Conservation (phyloP, 2,797 vertebrate species). For the Sebastes nivosus region DNA sequence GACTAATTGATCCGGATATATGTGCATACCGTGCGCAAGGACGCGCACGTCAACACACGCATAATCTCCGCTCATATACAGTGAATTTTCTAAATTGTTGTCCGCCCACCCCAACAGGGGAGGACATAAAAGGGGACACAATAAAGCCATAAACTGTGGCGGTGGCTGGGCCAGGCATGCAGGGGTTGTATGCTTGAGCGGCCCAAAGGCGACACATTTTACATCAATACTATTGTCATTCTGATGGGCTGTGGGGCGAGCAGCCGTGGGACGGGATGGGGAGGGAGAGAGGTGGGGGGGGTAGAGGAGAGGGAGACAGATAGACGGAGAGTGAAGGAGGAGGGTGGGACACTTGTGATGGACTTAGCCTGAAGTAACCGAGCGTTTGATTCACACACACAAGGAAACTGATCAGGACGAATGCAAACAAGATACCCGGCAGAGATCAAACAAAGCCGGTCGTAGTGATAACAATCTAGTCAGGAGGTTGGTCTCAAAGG, state of each 20-base stretch:
- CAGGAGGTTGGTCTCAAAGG: conserved; percentile 15
- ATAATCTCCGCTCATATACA: conserved; percentile 53
- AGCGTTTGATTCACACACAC: conserved; percentile 58
- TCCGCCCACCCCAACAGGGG: conserved; percentile 70
- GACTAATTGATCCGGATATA: conserved; percentile 76
- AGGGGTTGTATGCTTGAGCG: conserved; percentile 72
- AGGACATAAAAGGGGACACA: conserved; percentile 79
- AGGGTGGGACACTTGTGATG: conserved; percentile 68
- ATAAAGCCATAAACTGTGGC: conserved; percentile 84
- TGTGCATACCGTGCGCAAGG: conserved; percentile 20
- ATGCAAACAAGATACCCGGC: conserved; percentile 57
- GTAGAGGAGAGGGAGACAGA: conserved; percentile 10
- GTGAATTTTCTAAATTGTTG: conserved; percentile 81
- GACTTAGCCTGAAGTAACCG: conserved; percentile 66
- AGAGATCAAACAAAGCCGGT: conserved; percentile 51
- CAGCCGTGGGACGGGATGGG: conserved; percentile 57
- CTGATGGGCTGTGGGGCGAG: conserved; percentile 77
- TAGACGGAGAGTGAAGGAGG: conserved; percentile 38
- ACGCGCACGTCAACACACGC: conserved; percentile 33
- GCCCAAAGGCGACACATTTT: conserved; percentile 84
- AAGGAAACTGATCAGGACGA: conserved; percentile 68
- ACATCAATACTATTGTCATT: conserved; percentile 85
- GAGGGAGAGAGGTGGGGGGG: neutral
- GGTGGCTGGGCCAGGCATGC: conserved; percentile 78
- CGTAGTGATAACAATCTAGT: conserved; percentile 46